Evolutionary conservation across 2,797 vertebrate genomes (phyloP), one percentile per base, ranked within the genome.

Genomic region (Chaetophractus vellerosus): DNA sequence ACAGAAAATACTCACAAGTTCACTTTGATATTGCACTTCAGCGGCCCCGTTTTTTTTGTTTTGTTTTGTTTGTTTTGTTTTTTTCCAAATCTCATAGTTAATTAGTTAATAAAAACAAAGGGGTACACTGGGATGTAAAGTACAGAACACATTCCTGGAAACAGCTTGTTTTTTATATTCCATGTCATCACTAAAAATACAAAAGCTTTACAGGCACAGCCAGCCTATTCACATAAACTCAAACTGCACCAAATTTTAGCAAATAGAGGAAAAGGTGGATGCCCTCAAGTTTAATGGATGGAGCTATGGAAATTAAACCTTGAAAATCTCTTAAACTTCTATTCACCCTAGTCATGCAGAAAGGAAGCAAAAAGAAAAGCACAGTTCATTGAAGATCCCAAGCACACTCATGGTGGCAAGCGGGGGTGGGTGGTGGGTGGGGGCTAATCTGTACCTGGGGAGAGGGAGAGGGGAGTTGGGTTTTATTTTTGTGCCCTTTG

Each of bases 11-110:
- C 93, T 97, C 96, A 98, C 97, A 95, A 78, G 94, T 98, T 95
- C 97, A 98, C 97, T 96, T 96, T 97, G 96, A 97, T 98, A 98
- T 98, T 98, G 98, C 98, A 99, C 98, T 96, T 97, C 94, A 93
- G 97, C 97, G 98, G 98, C 98, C 98, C 97, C 63, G 96, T 98
- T 88, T 97, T 97, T 97, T 45, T 76, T 31, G 82, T 38, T 78
- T 81, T 96, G 78, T 93, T 45, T 45, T 38, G 3, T 38, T 38
- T 38, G n/a, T n/a, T n/a, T 28, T 87, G n/a, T 78, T 81, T 96
- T 81, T 93, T 45, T 45, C 45, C 45, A 91, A 98, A 98, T 97
- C 97, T 98, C 96, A 90, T 84, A 98, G 98, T 97, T 98, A 98
- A 98, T 96, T 97, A 98, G 98, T 98, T 97, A 97, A 97, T 98